Evolutionary conservation across 2,888 invertebrate genomes (phyloP).

Genomic region (Biston betularia): DNA sequence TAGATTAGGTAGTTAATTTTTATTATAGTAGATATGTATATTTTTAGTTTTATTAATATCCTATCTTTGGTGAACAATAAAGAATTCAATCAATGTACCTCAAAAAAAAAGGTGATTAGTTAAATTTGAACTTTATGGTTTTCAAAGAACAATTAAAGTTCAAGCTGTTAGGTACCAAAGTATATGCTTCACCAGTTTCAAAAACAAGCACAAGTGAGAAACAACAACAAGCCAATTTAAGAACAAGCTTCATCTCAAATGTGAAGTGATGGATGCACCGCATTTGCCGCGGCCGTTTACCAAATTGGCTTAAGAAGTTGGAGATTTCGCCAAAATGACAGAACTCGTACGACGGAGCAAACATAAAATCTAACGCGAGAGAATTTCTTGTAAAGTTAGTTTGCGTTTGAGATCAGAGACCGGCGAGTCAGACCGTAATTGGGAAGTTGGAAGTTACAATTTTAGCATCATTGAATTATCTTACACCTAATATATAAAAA

Average conservation of each 20-base stretch:
- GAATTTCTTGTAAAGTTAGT: constrained; percentile 24
- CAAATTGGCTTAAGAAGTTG: constrained; percentile 33
- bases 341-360: constrained; percentile 30
- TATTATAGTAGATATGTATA: no score
- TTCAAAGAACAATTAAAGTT: not conserved
- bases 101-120: no score
- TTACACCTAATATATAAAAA: no score
- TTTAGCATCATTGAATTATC: constrained; percentile 3
- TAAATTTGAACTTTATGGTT: not conserved
- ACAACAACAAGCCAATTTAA: constrained; percentile 8
- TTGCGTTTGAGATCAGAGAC: constrained; percentile 19
- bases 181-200: not conserved
- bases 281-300: constrained; percentile 26
- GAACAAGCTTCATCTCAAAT: constrained; percentile 15
- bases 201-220: not conserved
- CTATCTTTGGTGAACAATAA: no score
- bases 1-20: no score
- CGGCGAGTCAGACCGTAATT: constrained; percentile 15
- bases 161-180: not conserved
- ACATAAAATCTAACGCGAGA: constrained; percentile 31
- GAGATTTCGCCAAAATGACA: constrained; percentile 24
- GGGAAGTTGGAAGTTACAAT: constrained; percentile 13
- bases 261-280: constrained; percentile 29
- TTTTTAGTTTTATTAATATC: no score
- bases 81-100: no score